Conservation (phyloP, 2,888 invertebrate genomes). For the Fabriciana adippe region DNA sequence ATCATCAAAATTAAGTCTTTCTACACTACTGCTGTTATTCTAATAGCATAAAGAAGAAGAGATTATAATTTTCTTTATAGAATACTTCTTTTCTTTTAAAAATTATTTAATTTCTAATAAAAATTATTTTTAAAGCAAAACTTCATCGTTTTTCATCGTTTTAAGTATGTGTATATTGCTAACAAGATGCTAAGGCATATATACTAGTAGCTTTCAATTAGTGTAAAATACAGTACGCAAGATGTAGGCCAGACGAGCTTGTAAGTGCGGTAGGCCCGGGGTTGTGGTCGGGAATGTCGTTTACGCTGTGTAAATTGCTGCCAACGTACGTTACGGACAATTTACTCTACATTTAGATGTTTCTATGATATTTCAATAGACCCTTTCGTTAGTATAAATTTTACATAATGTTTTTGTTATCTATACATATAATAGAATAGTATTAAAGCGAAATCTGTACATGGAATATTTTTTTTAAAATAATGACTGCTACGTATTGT, state of each 20-base stretch:
- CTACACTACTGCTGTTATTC: too few species aligned
- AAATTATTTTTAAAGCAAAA: too few species aligned
- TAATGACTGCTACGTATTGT: too few species aligned
- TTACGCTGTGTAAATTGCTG: conserved; percentile 21
- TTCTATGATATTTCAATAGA: conserved; percentile 16
- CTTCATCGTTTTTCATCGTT: too few species aligned
- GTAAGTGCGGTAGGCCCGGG: conserved; percentile 20
- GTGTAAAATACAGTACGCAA: conserved; percentile 10
- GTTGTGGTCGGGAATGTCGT: conserved; percentile 19
- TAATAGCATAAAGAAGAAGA: too few species aligned
- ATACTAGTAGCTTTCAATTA: conserved; percentile 9
- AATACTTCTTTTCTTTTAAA: too few species aligned
- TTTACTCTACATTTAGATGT: background rate
- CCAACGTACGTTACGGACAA: background rate
- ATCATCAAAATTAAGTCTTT: too few species aligned
- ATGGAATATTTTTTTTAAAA: too few species aligned
- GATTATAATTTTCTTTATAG: too few species aligned
- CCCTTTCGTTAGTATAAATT: background rate
- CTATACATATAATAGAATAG: background rate
- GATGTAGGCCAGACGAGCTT: conserved; percentile 5
- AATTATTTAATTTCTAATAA: too few species aligned
- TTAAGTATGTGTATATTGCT: too few species aligned
- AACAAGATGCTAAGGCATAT: background rate
- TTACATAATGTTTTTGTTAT: background rate
- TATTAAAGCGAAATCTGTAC: background rate